These are phyloP conservation scores for Meiosimyza platycephala DNA, from an alignment of 2,888 invertebrate genomes.

Conservation along the genomic window DNA sequence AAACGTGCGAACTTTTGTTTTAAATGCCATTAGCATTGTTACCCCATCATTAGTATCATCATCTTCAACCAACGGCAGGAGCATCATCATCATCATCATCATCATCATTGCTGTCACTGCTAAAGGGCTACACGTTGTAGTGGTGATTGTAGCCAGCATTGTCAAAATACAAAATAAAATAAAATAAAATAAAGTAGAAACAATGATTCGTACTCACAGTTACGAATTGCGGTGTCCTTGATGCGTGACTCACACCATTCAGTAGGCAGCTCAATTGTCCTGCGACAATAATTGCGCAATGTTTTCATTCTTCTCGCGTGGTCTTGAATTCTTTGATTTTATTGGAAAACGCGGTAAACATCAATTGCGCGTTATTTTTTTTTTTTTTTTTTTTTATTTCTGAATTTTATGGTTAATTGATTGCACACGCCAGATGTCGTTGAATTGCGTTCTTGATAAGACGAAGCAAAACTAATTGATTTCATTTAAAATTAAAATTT, in stretches of 20 bases:
- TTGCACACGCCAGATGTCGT: constrained; percentile 20
- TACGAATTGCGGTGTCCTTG: background rate
- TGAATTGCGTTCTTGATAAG: background rate
- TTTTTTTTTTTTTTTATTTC: constrained; percentile 42
- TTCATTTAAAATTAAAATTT: constrained; percentile 57
- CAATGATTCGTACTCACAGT: background rate
- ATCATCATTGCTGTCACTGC: no score
- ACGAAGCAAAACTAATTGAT: constrained; percentile 50
- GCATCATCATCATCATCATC: no score
- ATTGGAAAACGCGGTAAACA: constrained; percentile 46
- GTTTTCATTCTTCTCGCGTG: no score
- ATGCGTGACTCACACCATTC: no score
- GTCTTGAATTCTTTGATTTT: background rate
- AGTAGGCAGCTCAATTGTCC: no score
- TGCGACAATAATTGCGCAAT: no score
- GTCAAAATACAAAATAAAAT: no score
- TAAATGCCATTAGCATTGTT: background rate
- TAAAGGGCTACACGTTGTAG: no score
- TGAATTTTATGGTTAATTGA: constrained; percentile 28
- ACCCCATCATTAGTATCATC: no score
- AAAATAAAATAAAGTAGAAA: background rate
- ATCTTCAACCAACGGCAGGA: no score
- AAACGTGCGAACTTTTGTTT: background rate
- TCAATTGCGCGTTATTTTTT: constrained; percentile 58
- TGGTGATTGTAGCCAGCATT: no score